Evolutionary conservation across 1,140 invertebrate species (phyloP), one percentile per base, ranked within the genome.

Genomic region (Platyura marginata): DNA sequence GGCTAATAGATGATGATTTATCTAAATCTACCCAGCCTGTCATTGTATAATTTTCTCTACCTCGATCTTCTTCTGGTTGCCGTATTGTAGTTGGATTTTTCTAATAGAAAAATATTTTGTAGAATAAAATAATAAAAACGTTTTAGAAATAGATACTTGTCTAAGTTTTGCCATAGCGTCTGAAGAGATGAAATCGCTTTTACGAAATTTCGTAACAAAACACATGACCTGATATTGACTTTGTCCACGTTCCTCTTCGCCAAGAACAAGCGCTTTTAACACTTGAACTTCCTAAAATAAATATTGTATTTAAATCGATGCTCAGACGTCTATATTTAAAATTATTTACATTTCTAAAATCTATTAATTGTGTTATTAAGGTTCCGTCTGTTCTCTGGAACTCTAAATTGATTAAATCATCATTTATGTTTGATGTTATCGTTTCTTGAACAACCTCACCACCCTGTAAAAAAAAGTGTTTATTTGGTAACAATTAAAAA

Each of bases 81-180:
- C 89, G 65, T 15, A 87, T 72, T 19, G 82, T 80, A 42, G 78
- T 76, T 20, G 81, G 81, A 59, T 85, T 86, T 78, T 85, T 85
- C 79, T 81, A 49, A n/a, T n/a, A n/a, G n/a, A n/a, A n/a, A n/a
- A n/a, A n/a, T n/a, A n/a, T n/a, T n/a, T n/a, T n/a, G n/a, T n/a
- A n/a, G n/a, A n/a, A n/a, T n/a, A n/a, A n/a, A n/a, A n/a, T n/a
- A n/a, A n/a, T n/a, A n/a, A n/a, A n/a, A n/a, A n/a, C n/a, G n/a
- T n/a, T n/a, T n/a, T n/a, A n/a, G n/a, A n/a, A 56, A 25, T 8
- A 33, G 21, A 46, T 42, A 66, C 88, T 69, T 94, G 90, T 64
- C 90, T 69, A n/a, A 95, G 63, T 64, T 94, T 94, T n/a, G 88
- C 81, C 85, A 96, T 94, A 15, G 90, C 90, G 65, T 94, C 91